These are phyloP conservation scores for Pelagia noctiluca DNA, from an alignment of 30 jellyfish, hydroid and myxozoan species.

Conservation along the genomic window DNA sequence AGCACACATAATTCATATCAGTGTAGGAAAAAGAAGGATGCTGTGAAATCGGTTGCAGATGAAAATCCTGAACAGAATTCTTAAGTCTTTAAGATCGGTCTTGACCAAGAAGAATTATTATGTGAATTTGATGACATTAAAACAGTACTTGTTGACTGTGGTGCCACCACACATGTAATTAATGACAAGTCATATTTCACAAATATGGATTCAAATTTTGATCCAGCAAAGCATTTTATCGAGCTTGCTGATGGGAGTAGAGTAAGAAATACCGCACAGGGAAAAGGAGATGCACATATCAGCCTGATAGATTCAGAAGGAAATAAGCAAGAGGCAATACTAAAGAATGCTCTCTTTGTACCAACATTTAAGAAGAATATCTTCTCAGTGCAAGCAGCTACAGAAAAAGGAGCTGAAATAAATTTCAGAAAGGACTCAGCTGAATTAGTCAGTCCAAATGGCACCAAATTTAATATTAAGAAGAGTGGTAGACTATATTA, in stretches of 20 bases:
- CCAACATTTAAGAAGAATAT: constrained; percentile 27
- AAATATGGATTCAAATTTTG: constrained; percentile 9
- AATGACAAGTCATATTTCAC: constrained; percentile 17
- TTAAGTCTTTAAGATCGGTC: constrained; percentile 27
- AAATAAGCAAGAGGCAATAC: background rate
- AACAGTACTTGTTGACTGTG: constrained; percentile 55
- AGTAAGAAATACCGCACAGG: constrained; percentile 38
- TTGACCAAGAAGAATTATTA: background rate
- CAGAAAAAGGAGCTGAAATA: constrained; percentile 51
- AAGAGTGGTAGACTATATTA: constrained; percentile 37
- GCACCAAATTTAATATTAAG: constrained; percentile 48
- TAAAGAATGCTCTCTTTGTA: constrained; percentile 32
- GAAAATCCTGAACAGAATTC: constrained; percentile 7
- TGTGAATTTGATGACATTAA: constrained; percentile 6
- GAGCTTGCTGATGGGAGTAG: constrained; percentile 65
- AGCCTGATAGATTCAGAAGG: constrained; percentile 15
- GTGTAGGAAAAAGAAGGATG: constrained; percentile 26
- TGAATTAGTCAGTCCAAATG: constrained; percentile 11
- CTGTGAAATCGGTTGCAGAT: constrained; percentile 21
- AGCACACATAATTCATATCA: constrained; percentile 17
- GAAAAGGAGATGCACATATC: constrained; percentile 29
- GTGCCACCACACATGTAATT: constrained; percentile 47
- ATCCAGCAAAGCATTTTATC: constrained; percentile 38
- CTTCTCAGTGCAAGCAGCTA: constrained; percentile 61
- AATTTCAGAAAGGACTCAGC: constrained; percentile 1